Base-by-base conservation (phyloP, 1,140 invertebrate species). In the Leptoteleia sp. region DNA sequence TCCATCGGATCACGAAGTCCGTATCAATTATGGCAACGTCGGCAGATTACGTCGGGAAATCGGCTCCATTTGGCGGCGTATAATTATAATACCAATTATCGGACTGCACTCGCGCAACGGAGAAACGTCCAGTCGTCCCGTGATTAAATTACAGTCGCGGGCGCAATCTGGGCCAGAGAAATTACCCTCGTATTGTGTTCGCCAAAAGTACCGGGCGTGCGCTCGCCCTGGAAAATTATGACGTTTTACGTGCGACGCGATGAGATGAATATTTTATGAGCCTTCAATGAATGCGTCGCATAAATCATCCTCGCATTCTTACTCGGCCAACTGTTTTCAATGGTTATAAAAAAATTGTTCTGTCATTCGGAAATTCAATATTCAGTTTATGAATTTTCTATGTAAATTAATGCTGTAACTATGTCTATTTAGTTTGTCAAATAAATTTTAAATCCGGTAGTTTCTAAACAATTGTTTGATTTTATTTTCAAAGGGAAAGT, bases 31-130 rank as follows among this genome's bases (percentile, higher is more conserved):
- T 72, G 19, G 8, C 59, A 35, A 47, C 16, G 31, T 72, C 48
- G 17, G 6, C 5, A 62, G 54, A 50, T 70, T 70, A 50, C 35
- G 33, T 25, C 29, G 31, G 40, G 19, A 57, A 68, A 55, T 57
- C 64, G 62, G 48, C 42, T 57, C 9, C 48, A 16, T 47, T 67
- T 47, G 29, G 13, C 50, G 42, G 54, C 43, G 35, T 50, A 35
- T 43, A 70, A 70, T 70, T 59, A 70, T 50, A 48, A 70, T 70
- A 59, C 43, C 54, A 50, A 59, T 59, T 57, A 68, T 48, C 29
- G 38, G 38, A 54, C 11, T 43, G 38, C 33, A 16, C 48, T 31
- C 12, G 47, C 33, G 25, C 25, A 40, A 40, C 19, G 45, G 47
- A 52, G 45, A 64, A 52, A 64, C 15, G 45, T 31, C 12, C 11